These are phyloP conservation scores for Pantherophis guttatus DNA, from an alignment of 2,113 vertebrate genomes.

Conservation along the genomic window DNA sequence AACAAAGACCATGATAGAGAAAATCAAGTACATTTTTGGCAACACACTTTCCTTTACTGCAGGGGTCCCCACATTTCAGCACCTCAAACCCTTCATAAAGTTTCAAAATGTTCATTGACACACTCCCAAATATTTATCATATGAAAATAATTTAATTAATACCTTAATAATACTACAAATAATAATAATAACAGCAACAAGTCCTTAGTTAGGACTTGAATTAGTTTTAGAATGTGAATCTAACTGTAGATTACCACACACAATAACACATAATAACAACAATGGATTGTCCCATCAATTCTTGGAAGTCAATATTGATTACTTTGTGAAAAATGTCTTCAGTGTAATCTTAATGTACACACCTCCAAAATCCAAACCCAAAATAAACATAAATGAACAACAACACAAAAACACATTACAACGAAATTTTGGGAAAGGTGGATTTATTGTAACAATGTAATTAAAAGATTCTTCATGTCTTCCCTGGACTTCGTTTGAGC, in stretches of 20 bases:
- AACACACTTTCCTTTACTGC: background rate
- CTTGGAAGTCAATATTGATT: background rate
- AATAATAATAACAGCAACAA: background rate
- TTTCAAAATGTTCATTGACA: background rate
- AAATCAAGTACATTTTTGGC: background rate
- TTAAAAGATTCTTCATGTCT: background rate
- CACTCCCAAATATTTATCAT: background rate
- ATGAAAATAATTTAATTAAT: background rate
- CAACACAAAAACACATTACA: background rate
- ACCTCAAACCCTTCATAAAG: background rate
- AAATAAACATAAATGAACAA: background rate
- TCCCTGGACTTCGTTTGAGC: background rate
- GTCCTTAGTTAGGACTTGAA: background rate
- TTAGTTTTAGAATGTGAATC: background rate
- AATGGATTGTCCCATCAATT: background rate
- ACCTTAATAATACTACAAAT: background rate
- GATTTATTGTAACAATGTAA: background rate
- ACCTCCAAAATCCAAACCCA: background rate
- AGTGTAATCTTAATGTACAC: background rate
- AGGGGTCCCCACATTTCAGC: background rate
- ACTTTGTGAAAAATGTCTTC: background rate
- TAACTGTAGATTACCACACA: background rate
- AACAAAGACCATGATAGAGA: background rate
- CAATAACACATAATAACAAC: background rate
- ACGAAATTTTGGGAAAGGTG: background rate